These are phyloP conservation scores for Agrochola litura DNA, from an alignment of 2,888 invertebrate species.

Conservation along the genomic window DNA sequence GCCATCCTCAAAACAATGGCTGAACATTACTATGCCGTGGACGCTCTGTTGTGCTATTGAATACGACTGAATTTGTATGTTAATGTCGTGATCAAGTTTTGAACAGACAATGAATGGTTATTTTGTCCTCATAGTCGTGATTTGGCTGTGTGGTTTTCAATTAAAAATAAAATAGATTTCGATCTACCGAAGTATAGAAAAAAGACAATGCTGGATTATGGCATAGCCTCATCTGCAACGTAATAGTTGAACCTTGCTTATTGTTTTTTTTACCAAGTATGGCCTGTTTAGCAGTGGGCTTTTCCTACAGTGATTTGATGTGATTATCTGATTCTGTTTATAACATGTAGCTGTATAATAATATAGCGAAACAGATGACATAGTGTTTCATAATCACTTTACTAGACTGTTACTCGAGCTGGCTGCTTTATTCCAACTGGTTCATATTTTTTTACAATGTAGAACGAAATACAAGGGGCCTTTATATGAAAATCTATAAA, in stretches of 20 bases:
- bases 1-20: constrained; percentile 56
- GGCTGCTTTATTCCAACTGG: not conserved
- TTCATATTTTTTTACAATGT: not conserved
- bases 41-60: constrained; percentile 44
- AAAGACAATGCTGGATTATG: not conserved
- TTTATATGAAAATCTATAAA: not conserved
- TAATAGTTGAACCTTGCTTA: not conserved
- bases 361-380: not conserved
- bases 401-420: not conserved
- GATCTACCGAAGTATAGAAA: too few relatives aligned
- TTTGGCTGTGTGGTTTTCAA: not conserved
- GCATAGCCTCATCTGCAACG: too few relatives aligned
- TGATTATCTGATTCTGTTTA: not conserved
- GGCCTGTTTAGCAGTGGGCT: not conserved
- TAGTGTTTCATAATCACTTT: not conserved
- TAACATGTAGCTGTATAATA: not conserved
- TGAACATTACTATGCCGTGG: constrained; percentile 57
- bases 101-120: constrained; percentile 31
- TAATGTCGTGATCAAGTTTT: constrained; percentile 58
- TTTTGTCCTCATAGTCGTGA: constrained; percentile 15
- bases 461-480: not conserved
- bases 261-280: not conserved
- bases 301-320: not conserved
- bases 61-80: constrained; percentile 59
- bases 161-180: not conserved